phyloP scores from a whole-genome alignment of 37 sponge, comb jelly and placozoan species.

The Haliclona indistincta region DNA sequence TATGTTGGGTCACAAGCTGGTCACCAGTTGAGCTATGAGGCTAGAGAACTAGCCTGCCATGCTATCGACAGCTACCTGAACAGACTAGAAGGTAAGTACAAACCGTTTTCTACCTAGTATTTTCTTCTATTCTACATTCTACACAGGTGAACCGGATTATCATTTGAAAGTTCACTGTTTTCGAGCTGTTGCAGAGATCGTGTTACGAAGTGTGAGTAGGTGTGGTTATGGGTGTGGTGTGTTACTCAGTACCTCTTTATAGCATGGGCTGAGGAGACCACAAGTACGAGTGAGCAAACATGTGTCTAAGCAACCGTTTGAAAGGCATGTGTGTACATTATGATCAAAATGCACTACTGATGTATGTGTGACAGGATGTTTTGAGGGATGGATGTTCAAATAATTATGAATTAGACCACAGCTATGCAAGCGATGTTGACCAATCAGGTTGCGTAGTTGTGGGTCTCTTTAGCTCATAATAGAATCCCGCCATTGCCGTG shows the following conservation, averaged over 20 bases:
- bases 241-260: neutral
- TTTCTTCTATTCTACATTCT: neutral
- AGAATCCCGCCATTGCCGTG: neutral
- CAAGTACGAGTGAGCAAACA: slow-evolving; percentile 52
- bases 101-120: neutral
- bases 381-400: neutral
- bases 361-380: neutral
- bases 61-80: slow-evolving; percentile 55
- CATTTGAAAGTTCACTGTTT: slow-evolving; percentile 68
- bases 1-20: slow-evolving; percentile 11
- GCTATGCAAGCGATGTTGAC: neutral
- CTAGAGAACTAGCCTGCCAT: slow-evolving; percentile 77
- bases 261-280: slow-evolving; percentile 48
- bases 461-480: no score
- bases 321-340: neutral
- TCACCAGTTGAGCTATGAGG: slow-evolving; percentile 60
- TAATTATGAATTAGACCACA: neutral
- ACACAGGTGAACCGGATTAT: slow-evolving; percentile 22
- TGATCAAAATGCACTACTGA: neutral
- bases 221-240: neutral
- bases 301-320: slow-evolving; percentile 67
- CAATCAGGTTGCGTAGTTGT: no score
- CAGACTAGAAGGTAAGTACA: slow-evolving; percentile 21
- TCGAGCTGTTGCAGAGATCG: slow-evolving; percentile 65
- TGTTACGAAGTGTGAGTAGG: slow-evolving; percentile 54